phyloP scores from a whole-genome alignment of 2,113 vertebrate genomes.

The Morone chrysops region DNA sequence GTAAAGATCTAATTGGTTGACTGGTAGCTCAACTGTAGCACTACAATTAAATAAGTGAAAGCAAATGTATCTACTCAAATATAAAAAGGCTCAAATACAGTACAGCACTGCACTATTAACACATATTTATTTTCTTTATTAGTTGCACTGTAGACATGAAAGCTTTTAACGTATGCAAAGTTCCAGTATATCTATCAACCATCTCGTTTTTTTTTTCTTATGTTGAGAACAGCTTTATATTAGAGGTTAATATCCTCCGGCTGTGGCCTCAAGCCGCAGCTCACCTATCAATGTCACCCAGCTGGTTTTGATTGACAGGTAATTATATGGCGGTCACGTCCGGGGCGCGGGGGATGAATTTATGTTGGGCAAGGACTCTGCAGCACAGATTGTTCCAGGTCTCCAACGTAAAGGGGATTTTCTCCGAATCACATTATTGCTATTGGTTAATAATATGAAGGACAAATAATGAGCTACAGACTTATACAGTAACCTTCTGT shows the following conservation, averaged over 20 bases:
- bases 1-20: neutral
- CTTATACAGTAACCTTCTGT: conserved; percentile 44
- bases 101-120: neutral
- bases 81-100: neutral
- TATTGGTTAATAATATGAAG: conserved; percentile 62
- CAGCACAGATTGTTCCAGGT: conserved; percentile 50
- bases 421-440: conserved; percentile 66
- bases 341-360: conserved; percentile 31
- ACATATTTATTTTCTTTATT: neutral
- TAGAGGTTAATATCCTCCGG: conserved; percentile 40
- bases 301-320: conserved; percentile 69
- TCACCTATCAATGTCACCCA: conserved; percentile 70
- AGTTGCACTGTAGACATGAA: neutral
- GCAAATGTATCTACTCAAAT: neutral
- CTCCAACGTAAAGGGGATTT: conserved; percentile 65
- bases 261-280: conserved; percentile 49
- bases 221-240: conserved; percentile 18
- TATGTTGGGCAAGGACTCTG: conserved; percentile 54
- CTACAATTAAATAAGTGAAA: neutral
- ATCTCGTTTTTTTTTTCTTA: neutral
- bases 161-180: neutral
- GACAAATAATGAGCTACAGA: conserved; percentile 26
- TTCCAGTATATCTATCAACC: neutral
- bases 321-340: conserved; percentile 63
- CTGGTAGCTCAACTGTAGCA: neutral